These are phyloP conservation scores for Flexamia atlantica DNA, from an alignment of 2,888 invertebrate genomes.

Conservation along the genomic window DNA sequence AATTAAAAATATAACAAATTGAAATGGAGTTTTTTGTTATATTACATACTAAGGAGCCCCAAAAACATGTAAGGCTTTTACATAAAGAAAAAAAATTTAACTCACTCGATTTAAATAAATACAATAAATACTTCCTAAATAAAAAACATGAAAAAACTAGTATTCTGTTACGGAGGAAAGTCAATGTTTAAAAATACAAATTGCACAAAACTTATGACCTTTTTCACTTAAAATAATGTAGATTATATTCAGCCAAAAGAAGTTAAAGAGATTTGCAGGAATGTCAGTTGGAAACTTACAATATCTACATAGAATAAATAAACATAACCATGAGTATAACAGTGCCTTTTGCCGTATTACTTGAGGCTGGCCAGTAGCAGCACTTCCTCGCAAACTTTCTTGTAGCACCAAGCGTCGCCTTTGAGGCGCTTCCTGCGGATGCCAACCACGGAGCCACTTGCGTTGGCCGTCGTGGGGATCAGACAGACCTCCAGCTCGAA, in stretches of 20 bases:
- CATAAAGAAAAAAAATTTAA: too few relatives aligned
- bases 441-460: conserved; percentile 75
- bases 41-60: too few relatives aligned
- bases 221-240: too few relatives aligned
- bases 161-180: too few relatives aligned
- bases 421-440: conserved; percentile 85
- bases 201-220: too few relatives aligned
- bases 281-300: background rate
- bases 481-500: conserved; percentile 85
- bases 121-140: too few relatives aligned
- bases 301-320: background rate
- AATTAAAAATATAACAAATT: too few relatives aligned
- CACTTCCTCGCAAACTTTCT: conserved; percentile 86
- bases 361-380: conserved; percentile 70
- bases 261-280: background rate
- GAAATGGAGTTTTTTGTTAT: too few relatives aligned
- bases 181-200: too few relatives aligned
- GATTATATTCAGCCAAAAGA: background rate
- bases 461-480: conserved; percentile 74
- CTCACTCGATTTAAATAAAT: too few relatives aligned
- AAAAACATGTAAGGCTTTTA: too few relatives aligned
- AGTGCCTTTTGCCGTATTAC: background rate
- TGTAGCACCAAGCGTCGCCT: conserved; percentile 90
- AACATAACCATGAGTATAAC: background rate
- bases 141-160: too few relatives aligned